Conservation (phyloP, 1,140 invertebrate species). For the Lycorma delicatula region DNA sequence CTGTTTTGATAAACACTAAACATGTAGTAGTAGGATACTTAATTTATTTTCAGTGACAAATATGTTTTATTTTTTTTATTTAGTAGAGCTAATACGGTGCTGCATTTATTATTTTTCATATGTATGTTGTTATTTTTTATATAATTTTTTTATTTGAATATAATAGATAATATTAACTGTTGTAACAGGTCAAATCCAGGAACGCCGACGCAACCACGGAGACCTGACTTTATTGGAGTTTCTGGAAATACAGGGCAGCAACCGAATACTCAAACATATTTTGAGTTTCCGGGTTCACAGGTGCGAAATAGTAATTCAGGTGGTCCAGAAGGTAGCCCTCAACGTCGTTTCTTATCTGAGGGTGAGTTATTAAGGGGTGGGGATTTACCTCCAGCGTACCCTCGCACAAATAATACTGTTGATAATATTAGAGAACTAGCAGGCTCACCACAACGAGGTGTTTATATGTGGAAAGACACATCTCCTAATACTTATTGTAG, state of each 20-base stretch:
- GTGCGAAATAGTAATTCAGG: conserved; percentile 24
- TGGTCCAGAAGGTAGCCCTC: conserved; percentile 51
- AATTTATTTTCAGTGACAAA: too few relatives aligned
- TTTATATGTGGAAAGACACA: conserved; percentile 76
- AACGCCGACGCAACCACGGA: conserved; percentile 74
- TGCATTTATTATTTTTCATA: too few relatives aligned
- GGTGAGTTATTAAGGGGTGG: conserved; percentile 65
- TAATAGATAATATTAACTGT: conserved; percentile 2
- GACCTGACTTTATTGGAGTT: conserved; percentile 77
- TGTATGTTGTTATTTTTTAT: too few relatives aligned
- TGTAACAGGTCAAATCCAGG: conserved; percentile 73
- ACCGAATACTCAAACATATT: conserved; percentile 37
- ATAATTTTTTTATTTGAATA: too few relatives aligned
- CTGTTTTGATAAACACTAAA: too few relatives aligned
- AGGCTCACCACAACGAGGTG: conserved; percentile 70
- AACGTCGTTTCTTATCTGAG: conserved; percentile 75
- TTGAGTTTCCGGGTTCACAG: conserved; percentile 41
- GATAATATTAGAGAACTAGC: conserved; percentile 66
- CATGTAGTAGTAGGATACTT: too few relatives aligned
- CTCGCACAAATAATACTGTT: conserved; percentile 45
- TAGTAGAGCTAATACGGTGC: too few relatives aligned
- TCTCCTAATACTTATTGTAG: conserved; percentile 41
- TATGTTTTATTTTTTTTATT: too few relatives aligned
- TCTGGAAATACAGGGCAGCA: conserved; percentile 35
- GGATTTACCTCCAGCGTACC: conserved; percentile 37